These are phyloP conservation scores for Nipponia nippon DNA, from an alignment of 2,113 vertebrate species.

Conservation along the genomic window DNA sequence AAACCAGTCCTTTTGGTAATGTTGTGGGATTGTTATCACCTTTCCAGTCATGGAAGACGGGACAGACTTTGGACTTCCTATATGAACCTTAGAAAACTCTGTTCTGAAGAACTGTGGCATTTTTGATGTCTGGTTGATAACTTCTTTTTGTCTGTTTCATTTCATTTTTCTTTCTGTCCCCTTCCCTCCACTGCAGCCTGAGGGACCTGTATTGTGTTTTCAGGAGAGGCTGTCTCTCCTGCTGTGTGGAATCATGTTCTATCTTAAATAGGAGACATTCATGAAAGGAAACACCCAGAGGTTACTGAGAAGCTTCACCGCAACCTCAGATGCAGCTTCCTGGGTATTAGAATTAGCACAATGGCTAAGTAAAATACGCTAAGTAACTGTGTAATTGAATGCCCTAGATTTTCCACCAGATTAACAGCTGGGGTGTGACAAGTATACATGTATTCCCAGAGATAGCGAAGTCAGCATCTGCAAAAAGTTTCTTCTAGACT, in stretches of 20 bases:
- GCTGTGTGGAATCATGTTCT: background rate
- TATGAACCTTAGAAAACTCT: background rate
- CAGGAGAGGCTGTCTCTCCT: background rate
- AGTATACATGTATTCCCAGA: background rate
- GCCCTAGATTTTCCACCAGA: conserved; percentile 52
- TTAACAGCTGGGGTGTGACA: background rate
- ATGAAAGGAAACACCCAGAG: conserved; percentile 40
- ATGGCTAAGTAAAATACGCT: conserved; percentile 25
- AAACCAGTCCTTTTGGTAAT: background rate
- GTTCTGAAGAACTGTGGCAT: too few relatives aligned
- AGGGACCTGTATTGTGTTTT: background rate
- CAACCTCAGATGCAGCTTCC: background rate
- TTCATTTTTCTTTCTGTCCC: background rate
- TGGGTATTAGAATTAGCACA: background rate
- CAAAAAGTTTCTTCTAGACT: background rate
- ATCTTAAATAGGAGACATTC: background rate
- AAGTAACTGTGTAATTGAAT: conserved; percentile 18
- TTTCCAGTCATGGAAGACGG: background rate
- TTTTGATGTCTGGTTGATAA: background rate
- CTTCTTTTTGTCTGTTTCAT: accelerated
- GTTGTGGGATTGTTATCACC: background rate
- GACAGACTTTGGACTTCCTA: background rate
- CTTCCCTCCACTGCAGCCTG: background rate
- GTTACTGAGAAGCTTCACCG: conserved; percentile 22
- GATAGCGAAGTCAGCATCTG: background rate